Conservation (phyloP, 2,113 vertebrate genomes). For the Synodontis membranacea region DNA sequence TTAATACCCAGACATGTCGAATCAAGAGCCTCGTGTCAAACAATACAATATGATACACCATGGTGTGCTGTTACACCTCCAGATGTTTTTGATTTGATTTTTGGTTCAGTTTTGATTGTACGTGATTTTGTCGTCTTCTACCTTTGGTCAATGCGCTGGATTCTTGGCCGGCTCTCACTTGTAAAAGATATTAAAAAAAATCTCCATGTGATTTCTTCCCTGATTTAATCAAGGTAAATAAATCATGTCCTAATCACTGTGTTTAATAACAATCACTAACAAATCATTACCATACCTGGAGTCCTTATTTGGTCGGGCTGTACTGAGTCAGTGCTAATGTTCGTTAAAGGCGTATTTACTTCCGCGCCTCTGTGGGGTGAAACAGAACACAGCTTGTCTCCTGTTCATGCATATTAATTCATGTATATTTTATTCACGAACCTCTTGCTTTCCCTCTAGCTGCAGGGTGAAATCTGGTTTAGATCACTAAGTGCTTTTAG, state of each 20-base stretch:
- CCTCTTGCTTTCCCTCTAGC: neutral
- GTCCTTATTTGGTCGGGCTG: neutral
- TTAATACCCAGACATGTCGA: neutral
- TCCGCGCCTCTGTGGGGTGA: neutral
- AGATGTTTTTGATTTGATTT: too few relatives aligned
- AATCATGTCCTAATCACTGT: neutral
- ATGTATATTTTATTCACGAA: neutral
- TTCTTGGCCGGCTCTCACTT: too few relatives aligned
- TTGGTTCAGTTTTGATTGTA: too few relatives aligned
- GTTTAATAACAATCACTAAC: neutral
- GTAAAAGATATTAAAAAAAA: too few relatives aligned
- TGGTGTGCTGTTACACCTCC: too few relatives aligned
- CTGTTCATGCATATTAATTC: neutral
- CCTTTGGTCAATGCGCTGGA: too few relatives aligned
- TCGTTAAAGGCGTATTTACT: neutral
- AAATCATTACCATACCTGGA: neutral
- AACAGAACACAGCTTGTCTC: neutral
- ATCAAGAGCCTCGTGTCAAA: neutral
- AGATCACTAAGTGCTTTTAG: neutral
- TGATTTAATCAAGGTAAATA: too few relatives aligned
- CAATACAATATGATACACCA: neutral
- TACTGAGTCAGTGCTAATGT: neutral
- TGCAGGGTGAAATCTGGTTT: neutral
- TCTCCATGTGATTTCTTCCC: too few relatives aligned
- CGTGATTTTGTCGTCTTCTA: too few relatives aligned